Evolutionary conservation across 2,888 invertebrate species (phyloP).

Genomic region (Biston stratarius): DNA sequence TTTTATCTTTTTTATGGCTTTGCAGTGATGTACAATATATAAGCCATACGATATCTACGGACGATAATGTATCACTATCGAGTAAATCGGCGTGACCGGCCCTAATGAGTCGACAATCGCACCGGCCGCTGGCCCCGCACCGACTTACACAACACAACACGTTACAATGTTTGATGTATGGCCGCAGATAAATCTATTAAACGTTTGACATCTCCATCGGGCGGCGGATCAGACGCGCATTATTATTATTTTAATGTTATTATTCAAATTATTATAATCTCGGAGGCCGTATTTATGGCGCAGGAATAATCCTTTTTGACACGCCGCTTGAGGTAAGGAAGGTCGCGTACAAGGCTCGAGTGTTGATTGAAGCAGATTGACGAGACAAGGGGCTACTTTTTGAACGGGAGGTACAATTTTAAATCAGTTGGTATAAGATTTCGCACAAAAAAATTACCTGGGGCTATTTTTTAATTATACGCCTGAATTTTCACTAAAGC

Average conservation of each 20-base stretch:
- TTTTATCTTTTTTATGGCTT: conserved; percentile 12
- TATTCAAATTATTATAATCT: conserved; percentile 84
- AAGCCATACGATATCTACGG: conserved; percentile 46
- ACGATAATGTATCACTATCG: conserved; percentile 57
- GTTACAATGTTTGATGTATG: conserved; percentile 67
- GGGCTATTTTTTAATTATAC: too few relatives aligned
- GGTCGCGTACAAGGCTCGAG: conserved; percentile 30
- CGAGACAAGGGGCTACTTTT: too few relatives aligned
- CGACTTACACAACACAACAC: conserved; percentile 61
- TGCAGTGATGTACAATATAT: conserved; percentile 41
- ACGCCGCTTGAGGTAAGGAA: conserved; percentile 70
- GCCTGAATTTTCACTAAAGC: too few relatives aligned
- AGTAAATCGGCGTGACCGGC: conserved; percentile 54
- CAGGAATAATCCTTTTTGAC: conserved; percentile 78
- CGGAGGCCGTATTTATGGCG: conserved; percentile 79
- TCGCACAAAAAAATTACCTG: too few relatives aligned
- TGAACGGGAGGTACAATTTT: too few relatives aligned
- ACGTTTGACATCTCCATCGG: conserved; percentile 71
- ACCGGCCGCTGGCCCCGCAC: conserved; percentile 32
- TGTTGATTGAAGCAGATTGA: too few relatives aligned
- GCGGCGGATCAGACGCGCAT: conserved; percentile 62
- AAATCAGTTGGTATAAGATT: too few relatives aligned
- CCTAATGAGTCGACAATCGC: conserved; percentile 73
- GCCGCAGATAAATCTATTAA: conserved; percentile 79
- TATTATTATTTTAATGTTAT: conserved; percentile 83